Evolutionary conservation across 1,140 invertebrate species (phyloP).

Genomic region (Oncopodura yosiiana): DNA sequence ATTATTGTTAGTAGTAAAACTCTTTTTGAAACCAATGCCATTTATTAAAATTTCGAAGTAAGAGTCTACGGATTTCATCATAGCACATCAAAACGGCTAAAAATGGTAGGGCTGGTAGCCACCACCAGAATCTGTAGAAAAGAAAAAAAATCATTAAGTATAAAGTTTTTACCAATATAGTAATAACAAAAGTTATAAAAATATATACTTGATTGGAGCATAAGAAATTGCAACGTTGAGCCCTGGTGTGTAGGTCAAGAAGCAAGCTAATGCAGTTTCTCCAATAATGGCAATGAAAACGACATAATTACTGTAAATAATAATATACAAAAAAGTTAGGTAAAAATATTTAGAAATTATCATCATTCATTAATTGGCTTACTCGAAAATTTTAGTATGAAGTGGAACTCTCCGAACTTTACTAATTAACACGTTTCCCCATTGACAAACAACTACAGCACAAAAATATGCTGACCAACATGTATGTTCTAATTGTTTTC

Average conservation of each 20-base stretch:
- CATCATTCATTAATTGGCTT: constrained; percentile 2
- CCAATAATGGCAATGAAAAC: constrained; percentile 51
- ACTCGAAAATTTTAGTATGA: constrained; percentile 30
- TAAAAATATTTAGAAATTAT: neutral
- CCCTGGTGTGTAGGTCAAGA: constrained; percentile 47
- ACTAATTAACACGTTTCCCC: constrained; percentile 31
- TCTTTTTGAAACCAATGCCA: constrained; percentile 51
- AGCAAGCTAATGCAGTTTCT: constrained; percentile 45
- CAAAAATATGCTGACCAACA: constrained; percentile 48
- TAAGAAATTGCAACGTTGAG: constrained; percentile 39
- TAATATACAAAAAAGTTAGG: neutral
- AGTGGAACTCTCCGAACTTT: constrained; percentile 28
- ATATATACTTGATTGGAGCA: constrained; percentile 38
- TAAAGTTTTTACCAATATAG: neutral
- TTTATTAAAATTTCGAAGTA: constrained; percentile 48
- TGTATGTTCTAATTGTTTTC: constrained; percentile 51
- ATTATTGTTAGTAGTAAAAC: constrained; percentile 52
- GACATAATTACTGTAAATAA: constrained; percentile 26
- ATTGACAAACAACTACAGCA: constrained; percentile 29
- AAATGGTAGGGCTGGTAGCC: constrained; percentile 52
- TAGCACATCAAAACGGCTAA: constrained; percentile 49
- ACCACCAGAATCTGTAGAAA: constrained; percentile 49
- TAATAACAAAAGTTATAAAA: constrained; percentile 9
- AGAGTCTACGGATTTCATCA: constrained; percentile 47
- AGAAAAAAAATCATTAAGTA: constrained; percentile 3